phyloP scores from a whole-genome alignment of 92 coral and sea anemone species.

The Parazoanthus darwini region DNA sequence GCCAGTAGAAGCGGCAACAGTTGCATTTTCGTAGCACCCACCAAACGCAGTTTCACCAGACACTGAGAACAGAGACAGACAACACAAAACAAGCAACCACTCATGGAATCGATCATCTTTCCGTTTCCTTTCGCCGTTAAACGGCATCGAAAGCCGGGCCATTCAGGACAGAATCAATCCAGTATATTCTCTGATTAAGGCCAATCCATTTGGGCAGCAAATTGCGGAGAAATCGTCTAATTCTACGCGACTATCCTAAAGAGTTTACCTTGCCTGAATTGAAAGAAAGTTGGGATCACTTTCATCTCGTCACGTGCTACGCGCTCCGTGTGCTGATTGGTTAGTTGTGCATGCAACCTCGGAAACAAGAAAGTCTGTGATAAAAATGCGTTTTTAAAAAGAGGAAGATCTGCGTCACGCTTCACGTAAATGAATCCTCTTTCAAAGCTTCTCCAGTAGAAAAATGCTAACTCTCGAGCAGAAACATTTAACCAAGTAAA shows the following conservation, averaged over 20 bases:
- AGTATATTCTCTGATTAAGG: constrained; percentile 22
- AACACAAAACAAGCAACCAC: constrained; percentile 44
- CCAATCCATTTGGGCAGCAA: constrained; percentile 31
- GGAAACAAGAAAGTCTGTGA: constrained; percentile 34
- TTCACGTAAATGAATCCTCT: background rate
- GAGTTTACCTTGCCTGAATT: constrained; percentile 6
- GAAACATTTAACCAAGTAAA: no score
- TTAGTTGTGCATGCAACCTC: background rate
- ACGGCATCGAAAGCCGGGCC: constrained; percentile 40
- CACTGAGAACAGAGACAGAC: constrained; percentile 51
- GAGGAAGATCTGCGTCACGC: constrained; percentile 6
- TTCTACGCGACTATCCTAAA: constrained; percentile 9
- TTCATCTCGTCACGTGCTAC: constrained; percentile 34
- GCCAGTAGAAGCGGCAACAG: constrained; percentile 43
- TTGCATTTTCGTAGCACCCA: constrained; percentile 39
- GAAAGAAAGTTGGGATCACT: constrained; percentile 8
- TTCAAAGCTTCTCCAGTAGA: background rate
- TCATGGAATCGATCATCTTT: constrained; percentile 10
- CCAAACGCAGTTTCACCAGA: constrained; percentile 60
- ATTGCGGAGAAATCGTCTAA: background rate
- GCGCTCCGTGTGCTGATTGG: constrained; percentile 14
- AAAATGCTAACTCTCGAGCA: no score
- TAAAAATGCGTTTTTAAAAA: constrained; percentile 14
- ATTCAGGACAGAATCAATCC: constrained; percentile 46
- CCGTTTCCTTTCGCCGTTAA: constrained; percentile 28